Evolutionary conservation across 2,888 invertebrate genomes (phyloP).

Genomic region (Scaptomyza reducta): DNA sequence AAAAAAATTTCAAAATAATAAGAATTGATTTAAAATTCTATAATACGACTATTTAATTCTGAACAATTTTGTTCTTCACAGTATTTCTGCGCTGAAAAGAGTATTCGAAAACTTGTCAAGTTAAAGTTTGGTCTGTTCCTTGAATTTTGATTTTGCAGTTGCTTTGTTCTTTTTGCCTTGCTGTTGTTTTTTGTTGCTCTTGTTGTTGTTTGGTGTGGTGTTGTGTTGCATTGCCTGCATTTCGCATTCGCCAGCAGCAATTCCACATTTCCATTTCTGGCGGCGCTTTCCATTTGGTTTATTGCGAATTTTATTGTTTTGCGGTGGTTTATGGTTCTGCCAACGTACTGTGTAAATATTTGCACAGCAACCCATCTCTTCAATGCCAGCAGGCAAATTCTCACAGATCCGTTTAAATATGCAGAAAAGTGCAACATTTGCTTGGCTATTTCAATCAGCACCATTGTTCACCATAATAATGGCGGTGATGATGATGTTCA

Average conservation of each 20-base stretch:
- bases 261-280: conserved; percentile 59
- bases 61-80: not conserved
- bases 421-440: conserved; percentile 65
- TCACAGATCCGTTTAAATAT: conserved; percentile 51
- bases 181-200: not conserved
- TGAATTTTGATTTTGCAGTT: conserved; percentile 21
- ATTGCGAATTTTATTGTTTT: conserved; percentile 77
- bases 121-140: not conserved
- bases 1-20: too few species aligned
- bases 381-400: conserved; percentile 17
- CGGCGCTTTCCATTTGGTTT: conserved; percentile 73
- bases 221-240: conserved; percentile 52
- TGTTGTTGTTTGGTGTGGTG: conserved; percentile 27
- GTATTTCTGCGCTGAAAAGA: conserved; percentile 3
- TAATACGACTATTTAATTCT: too few species aligned
- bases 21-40: too few species aligned
- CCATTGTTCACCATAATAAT: conserved; percentile 5
- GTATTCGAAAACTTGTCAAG: conserved; percentile 7
- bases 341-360: conserved; percentile 66
- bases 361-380: conserved; percentile 17
- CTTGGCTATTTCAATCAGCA: conserved; percentile 64
- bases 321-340: conserved; percentile 62
- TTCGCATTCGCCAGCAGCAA: conserved; percentile 60
- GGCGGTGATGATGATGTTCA: conserved; percentile 4
- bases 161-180: conserved; percentile 21